Percentiles rank a stretch among this genome's conserved stretches.
Evolutionary conservation across 2,888 invertebrate species (phyloP).

Genomic region (Lapara coniferarum): DNA sequence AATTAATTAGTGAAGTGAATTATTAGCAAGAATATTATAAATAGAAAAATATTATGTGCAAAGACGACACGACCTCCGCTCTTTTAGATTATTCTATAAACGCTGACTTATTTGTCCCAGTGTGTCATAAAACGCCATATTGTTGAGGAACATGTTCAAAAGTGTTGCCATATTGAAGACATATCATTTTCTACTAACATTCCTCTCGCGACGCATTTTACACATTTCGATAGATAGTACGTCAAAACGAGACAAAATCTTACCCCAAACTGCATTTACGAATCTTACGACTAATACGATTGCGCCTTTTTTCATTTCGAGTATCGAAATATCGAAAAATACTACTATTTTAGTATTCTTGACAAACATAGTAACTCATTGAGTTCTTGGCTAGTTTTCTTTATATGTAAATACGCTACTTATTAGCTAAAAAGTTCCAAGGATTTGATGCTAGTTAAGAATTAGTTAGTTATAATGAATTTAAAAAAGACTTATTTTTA

Average conservation of each 20-base stretch:
- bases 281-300: slow-evolving; percentile 13
- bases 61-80: neutral
- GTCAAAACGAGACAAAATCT: slow-evolving; percentile 35
- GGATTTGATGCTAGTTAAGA: slow-evolving; percentile 67
- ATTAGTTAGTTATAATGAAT: slow-evolving; percentile 54
- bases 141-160: slow-evolving; percentile 52
- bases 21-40: neutral
- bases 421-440: slow-evolving; percentile 59
- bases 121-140: slow-evolving; percentile 25
- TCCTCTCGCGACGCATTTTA: slow-evolving; percentile 52
- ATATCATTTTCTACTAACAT: slow-evolving; percentile 76
- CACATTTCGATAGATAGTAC: slow-evolving; percentile 26
- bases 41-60: neutral
- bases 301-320: slow-evolving; percentile 7
- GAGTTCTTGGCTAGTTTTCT: slow-evolving; percentile 23
- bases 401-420: slow-evolving; percentile 50
- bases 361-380: slow-evolving; percentile 5
- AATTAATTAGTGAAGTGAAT: slow-evolving; percentile 11
- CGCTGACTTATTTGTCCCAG: neutral
- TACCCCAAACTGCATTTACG: slow-evolving; percentile 36
- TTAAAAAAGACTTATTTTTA: slow-evolving; percentile 77
- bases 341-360: slow-evolving; percentile 15
- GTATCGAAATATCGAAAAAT: neutral
- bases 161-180: slow-evolving; percentile 74
- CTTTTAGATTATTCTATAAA: neutral